Evolutionary conservation across 2,888 invertebrate species (phyloP), one percentile per base, ranked within the genome.

Genomic region (Ichneumoninae sp.): DNA sequence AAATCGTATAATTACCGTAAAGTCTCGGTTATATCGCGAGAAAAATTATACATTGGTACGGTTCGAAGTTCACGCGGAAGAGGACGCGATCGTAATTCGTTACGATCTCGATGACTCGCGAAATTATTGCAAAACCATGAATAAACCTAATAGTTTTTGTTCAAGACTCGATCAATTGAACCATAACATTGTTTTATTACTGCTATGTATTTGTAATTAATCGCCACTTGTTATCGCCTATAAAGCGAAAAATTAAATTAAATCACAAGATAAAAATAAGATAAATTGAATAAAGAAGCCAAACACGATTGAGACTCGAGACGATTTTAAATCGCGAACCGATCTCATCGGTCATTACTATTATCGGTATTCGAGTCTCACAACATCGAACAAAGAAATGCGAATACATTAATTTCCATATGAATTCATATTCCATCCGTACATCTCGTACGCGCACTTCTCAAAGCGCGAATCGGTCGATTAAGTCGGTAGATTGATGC

Each of bases 1-100:
- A 60, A 73, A 44, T 73, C 60, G 22, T 30, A 60, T 60, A n/a
- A 73, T 10, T 60, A 73, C 54, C 10, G 60, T 22, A 3, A 8
- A 22, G 22, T 54, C 19, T 22, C 54, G 8, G 22, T 6, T 54
- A 8, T 54, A 22, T 54, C 54, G 54, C 22, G 22, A n/a, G 22
- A 54, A 54, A 54, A 54, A 54, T 54, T 19, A 0, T 54, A 54
- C 8, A 8, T 0, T 16, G 36, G 47, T 50, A 6, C 16, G 69
- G 69, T 69, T 47, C 16, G 7, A 50, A 50, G 69, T 50, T 69
- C 50, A 30, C 50, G 69, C 26, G 2, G 7, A 30, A 69, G 26
- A 13, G 44, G 22, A 50, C 68, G 68, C 19, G 47, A 50, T 68
- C 68, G 44, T 68, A 33, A 33, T 26, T 68, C 68, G 50, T 13